Evolutionary conservation across 1,140 invertebrate genomes (phyloP).

Genomic region (Nilaparvata lugens): DNA sequence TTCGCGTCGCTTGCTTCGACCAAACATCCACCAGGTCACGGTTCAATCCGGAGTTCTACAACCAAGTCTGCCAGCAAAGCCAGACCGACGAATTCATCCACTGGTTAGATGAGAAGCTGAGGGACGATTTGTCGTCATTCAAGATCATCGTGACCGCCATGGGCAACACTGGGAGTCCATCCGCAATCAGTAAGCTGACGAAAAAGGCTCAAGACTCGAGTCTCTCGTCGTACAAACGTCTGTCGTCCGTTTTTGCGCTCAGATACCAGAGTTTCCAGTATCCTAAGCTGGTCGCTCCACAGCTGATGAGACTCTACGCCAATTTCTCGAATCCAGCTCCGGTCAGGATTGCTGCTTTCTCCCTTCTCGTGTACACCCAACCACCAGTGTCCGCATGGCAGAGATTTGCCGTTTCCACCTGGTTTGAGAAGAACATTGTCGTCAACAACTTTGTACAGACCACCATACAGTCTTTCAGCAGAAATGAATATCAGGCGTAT

Average conservation of each 20-base stretch:
- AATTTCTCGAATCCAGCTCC: neutral
- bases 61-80: neutral
- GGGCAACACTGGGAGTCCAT: neutral
- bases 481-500: neutral
- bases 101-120: neutral
- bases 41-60: neutral
- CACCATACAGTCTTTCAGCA: neutral
- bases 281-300: neutral
- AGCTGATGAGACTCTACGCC: neutral
- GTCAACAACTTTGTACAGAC: neutral
- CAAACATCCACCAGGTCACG: neutral
- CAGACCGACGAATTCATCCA: neutral
- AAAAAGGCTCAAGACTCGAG: neutral
- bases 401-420: neutral
- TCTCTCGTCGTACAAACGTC: neutral
- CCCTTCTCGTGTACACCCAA: neutral
- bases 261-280: neutral
- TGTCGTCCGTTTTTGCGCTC: neutral
- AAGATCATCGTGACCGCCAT: neutral
- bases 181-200: neutral
- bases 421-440: neutral
- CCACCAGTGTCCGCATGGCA: neutral
- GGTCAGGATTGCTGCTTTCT: neutral
- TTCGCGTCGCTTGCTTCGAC: neutral
- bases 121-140: neutral